Percentiles rank a stretch among this genome's conserved stretches.
phyloP scores from a whole-genome alignment of 2,888 invertebrate species.

The Pristionchus fissidentatus region DNA sequence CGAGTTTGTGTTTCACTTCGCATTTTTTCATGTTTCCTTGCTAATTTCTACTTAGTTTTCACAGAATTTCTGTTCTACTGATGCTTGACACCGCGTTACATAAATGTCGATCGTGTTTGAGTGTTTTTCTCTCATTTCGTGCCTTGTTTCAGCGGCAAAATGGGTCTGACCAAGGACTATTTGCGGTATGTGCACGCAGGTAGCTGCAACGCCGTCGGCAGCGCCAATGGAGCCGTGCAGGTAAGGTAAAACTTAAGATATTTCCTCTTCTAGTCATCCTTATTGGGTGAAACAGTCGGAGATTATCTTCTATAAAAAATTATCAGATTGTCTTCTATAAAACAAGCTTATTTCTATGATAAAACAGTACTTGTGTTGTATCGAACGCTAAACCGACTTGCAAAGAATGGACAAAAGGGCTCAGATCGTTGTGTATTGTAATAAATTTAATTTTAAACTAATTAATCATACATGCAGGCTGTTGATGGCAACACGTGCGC shows the following conservation, averaged over 20 bases:
- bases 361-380: too few relatives aligned
- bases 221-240: constrained; percentile 84
- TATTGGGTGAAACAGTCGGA: too few relatives aligned
- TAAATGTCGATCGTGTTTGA: background rate
- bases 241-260: too few relatives aligned
- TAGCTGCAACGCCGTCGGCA: constrained; percentile 89
- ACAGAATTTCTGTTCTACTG: too few relatives aligned
- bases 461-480: constrained; percentile 75
- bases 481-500: constrained; percentile 87
- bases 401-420: too few relatives aligned
- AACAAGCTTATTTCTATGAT: constrained; percentile 78
- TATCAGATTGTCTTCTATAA: too few relatives aligned
- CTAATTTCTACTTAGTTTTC: background rate
- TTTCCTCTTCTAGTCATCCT: too few relatives aligned
- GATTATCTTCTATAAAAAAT: too few relatives aligned
- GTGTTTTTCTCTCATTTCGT: background rate
- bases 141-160: constrained; percentile 46
- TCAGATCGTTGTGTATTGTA: too few relatives aligned
- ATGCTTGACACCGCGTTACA: too few relatives aligned
- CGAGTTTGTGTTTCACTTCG: background rate
- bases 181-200: constrained; percentile 88
- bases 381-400: too few relatives aligned
- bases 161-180: constrained; percentile 87
- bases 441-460: too few relatives aligned
- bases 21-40: background rate